Evolutionary conservation across 2,797 vertebrate genomes (phyloP).

Genomic region (Enteromius radiatus): DNA sequence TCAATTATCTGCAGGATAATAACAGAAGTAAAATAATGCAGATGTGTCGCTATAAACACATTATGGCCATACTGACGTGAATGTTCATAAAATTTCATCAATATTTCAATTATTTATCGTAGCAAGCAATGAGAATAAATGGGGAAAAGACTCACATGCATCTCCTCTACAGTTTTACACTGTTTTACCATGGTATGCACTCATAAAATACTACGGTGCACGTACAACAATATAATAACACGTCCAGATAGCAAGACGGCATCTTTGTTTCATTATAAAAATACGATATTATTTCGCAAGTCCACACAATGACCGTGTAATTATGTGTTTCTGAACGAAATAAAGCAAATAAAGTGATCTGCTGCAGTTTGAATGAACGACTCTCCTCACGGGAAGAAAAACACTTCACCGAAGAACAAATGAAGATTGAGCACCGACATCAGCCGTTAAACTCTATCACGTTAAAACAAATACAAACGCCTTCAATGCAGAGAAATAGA

Average conservation of each 20-base stretch:
- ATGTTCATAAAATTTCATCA: neutral
- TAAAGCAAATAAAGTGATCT: neutral
- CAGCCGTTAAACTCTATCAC: neutral
- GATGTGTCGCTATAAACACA: neutral
- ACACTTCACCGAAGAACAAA: neutral
- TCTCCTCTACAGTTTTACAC: neutral
- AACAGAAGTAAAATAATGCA: neutral
- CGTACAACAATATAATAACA: neutral
- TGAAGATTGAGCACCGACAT: neutral
- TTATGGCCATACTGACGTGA: neutral
- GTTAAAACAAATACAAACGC: neutral
- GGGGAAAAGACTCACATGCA: neutral
- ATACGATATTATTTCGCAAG: no score
- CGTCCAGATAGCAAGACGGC: fast-evolving
- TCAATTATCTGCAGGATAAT: neutral
- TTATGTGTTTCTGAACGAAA: neutral
- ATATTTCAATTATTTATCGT: neutral
- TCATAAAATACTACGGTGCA: neutral
- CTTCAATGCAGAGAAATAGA: neutral
- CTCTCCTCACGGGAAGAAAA: neutral
- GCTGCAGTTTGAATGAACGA: neutral
- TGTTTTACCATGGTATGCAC: neutral
- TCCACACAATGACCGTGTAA: no score
- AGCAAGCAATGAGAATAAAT: neutral
- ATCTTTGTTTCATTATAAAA: neutral